phyloP scores from a whole-genome alignment of 2,113 vertebrate species.

The Oplegnathus fasciatus region DNA sequence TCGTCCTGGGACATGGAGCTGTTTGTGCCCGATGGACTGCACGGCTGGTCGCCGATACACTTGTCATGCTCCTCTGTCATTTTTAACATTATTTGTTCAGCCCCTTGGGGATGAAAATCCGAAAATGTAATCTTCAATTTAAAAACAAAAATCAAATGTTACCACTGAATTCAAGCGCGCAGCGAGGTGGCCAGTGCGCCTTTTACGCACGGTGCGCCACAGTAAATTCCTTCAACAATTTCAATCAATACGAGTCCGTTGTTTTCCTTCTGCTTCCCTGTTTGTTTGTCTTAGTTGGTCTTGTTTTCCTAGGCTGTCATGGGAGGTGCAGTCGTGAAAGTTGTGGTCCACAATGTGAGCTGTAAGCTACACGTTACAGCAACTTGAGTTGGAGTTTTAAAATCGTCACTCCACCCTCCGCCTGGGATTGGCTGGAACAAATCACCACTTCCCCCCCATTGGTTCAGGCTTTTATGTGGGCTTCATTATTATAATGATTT shows the following conservation, averaged over 20 bases:
- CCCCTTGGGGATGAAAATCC: conserved; percentile 40
- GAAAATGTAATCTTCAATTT: conserved; percentile 1
- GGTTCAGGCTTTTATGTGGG: conserved; percentile 54
- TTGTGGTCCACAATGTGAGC: conserved; percentile 67
- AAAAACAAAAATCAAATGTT: conserved; percentile 17
- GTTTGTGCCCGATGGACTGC: conserved; percentile 91
- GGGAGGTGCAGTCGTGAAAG: conserved; percentile 53
- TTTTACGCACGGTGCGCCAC: conserved; percentile 76
- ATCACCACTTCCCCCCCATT: conserved; percentile 68
- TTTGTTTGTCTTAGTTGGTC: conserved; percentile 61
- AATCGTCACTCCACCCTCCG: conserved; percentile 76
- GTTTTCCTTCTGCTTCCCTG: conserved; percentile 49
- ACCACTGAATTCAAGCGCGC: conserved; percentile 16
- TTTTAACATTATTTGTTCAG: conserved; percentile 85
- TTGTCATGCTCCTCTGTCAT: conserved; percentile 93
- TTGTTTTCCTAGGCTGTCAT: conserved; percentile 60
- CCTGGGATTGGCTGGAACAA: conserved; percentile 75
- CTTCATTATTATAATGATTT: conserved; percentile 62
- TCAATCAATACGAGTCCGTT: conserved; percentile 43
- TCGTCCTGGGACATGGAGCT: conserved; percentile 92
- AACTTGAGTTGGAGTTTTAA: conserved; percentile 81
- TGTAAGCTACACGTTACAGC: conserved; percentile 62
- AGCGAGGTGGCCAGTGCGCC: conserved; percentile 46
- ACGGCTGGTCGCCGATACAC: conserved; percentile 86
- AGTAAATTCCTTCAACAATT: conserved; percentile 52